These are phyloP conservation scores for Chymomyza procnemis DNA, from an alignment of 2,888 invertebrate species.

Conservation along the genomic window DNA sequence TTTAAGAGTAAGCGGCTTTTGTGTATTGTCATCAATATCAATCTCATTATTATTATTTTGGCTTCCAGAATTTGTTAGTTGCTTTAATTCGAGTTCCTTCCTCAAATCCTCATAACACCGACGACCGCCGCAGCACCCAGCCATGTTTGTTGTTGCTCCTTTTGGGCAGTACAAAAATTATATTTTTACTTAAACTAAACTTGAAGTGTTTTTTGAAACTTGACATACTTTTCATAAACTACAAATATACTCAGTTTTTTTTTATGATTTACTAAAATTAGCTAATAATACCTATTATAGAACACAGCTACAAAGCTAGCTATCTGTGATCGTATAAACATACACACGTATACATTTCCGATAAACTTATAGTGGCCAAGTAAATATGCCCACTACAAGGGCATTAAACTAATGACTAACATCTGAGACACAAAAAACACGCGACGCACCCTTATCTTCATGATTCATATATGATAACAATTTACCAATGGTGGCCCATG, in stretches of 20 bases:
- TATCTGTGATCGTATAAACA: background rate
- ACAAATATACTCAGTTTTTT: no score
- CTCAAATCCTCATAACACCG: conserved; percentile 47
- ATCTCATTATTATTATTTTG: background rate
- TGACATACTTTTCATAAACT: no score
- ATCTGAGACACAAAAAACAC: conserved; percentile 17
- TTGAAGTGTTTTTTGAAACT: no score
- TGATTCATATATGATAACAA: conserved; percentile 33
- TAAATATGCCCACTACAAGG: background rate
- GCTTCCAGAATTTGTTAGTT: background rate
- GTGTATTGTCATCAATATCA: conserved; percentile 14
- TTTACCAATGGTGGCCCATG: background rate
- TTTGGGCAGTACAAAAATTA: background rate
- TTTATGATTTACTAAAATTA: no score
- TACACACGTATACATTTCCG: background rate
- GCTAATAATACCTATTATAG: no score
- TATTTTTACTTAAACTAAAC: no score
- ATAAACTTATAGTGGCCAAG: background rate
- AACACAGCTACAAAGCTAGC: background rate
- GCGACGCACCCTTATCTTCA: conserved; percentile 24
- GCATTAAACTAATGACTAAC: conserved; percentile 10
- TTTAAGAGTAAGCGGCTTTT: conserved; percentile 39
- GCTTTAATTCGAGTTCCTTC: conserved; percentile 1
- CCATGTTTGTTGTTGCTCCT: conserved; percentile 32
- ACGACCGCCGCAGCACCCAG: conserved; percentile 56